These are phyloP conservation scores for Drosophila mulleri DNA, from an alignment of 2,888 invertebrate genomes.

Conservation along the genomic window DNA sequence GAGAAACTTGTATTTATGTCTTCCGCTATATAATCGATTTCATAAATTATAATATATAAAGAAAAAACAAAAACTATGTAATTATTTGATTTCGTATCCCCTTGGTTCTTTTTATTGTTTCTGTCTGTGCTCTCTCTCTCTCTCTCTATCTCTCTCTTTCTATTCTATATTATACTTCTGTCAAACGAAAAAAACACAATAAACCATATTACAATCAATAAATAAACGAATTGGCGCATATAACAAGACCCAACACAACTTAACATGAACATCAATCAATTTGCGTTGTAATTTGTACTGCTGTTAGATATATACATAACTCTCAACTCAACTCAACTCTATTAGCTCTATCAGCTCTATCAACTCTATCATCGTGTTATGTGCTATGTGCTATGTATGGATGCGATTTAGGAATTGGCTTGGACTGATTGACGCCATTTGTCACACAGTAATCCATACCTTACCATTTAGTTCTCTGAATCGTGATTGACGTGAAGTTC, in stretches of 20 bases:
- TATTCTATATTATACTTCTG: slow-evolving; percentile 30
- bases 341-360: slow-evolving; percentile 6
- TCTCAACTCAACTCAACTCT: slow-evolving; percentile 5
- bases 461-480: slow-evolving; percentile 10
- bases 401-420: slow-evolving; percentile 43
- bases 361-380: slow-evolving; percentile 31
- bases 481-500: slow-evolving; percentile 7
- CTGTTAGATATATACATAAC: slow-evolving; percentile 21
- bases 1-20: slow-evolving; percentile 55
- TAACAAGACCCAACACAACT: slow-evolving; percentile 38
- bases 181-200: slow-evolving; percentile 21
- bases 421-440: slow-evolving; percentile 23
- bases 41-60: slow-evolving; percentile 16
- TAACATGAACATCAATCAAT: slow-evolving; percentile 42
- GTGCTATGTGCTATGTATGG: slow-evolving; percentile 53
- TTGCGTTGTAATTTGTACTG: slow-evolving; percentile 12
- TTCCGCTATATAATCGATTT: slow-evolving; percentile 48
- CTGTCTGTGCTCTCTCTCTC: slow-evolving; percentile 23
- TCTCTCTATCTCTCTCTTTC: slow-evolving; percentile 8
- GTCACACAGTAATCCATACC: slow-evolving; percentile 3
- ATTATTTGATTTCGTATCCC: slow-evolving; percentile 29
- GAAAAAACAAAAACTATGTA: slow-evolving; percentile 32
- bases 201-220: slow-evolving; percentile 55
- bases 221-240: slow-evolving; percentile 64
- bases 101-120: slow-evolving; percentile 25